Percentiles rank a stretch among this genome's conserved stretches.
Conservation (phyloP, 2,888 invertebrate species). For the Argyresthia albistria region DNA sequence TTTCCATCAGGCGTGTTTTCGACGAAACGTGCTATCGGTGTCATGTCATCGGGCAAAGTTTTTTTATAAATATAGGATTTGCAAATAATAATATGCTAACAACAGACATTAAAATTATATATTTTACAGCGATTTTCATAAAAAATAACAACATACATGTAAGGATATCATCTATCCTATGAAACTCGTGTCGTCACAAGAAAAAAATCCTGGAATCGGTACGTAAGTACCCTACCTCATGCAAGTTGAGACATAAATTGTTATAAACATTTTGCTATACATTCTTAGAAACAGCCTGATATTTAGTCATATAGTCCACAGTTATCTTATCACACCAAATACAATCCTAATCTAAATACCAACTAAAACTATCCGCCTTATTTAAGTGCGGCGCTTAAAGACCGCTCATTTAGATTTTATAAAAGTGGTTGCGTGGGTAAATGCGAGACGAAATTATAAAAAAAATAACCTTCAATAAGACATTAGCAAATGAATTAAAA, state of each 20-base stretch:
- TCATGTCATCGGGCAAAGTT: too few species aligned
- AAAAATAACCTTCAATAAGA: not conserved
- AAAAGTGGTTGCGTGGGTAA: not conserved
- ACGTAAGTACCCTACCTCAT: too few species aligned
- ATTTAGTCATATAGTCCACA: not conserved
- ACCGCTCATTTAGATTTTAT: constrained; percentile 1
- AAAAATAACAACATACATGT: constrained; percentile 3
- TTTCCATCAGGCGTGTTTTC: too few species aligned
- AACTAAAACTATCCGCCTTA: constrained; percentile 1
- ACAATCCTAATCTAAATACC: not conserved
- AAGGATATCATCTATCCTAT: not conserved
- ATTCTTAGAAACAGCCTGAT: not conserved
- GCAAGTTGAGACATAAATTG: too few species aligned
- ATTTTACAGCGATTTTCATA: constrained; percentile 11
- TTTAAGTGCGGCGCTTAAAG: not conserved
- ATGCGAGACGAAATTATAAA: constrained; percentile 1
- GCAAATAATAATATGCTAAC: constrained; percentile 1
- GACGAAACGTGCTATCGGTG: too few species aligned
- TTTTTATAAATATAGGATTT: not conserved
- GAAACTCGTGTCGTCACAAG: not conserved
- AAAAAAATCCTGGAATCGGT: too few species aligned
- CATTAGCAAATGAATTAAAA: not conserved
- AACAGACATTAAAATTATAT: constrained; percentile 7
- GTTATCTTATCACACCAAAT: not conserved
- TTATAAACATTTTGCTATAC: not conserved